Conservation (phyloP, 2,888 invertebrate species). For the Hybos culiciformis region DNA sequence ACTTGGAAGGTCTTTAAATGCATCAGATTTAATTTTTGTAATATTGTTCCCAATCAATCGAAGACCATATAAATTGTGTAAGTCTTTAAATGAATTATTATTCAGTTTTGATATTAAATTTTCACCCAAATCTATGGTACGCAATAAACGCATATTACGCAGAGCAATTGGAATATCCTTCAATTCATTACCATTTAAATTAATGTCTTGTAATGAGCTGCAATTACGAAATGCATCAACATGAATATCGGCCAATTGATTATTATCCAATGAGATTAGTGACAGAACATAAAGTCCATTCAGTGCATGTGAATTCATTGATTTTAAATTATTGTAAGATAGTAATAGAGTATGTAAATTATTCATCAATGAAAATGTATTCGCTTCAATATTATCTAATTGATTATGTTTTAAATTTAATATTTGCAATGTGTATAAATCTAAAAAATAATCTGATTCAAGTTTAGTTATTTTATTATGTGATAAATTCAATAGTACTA, state of each 20-base stretch:
- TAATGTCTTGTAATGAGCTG: conserved; percentile 77
- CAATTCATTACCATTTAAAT: conserved; percentile 75
- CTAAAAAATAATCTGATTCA: conserved; percentile 70
- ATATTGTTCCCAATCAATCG: conserved; percentile 80
- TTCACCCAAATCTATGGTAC: conserved; percentile 82
- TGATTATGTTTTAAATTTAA: conserved; percentile 75
- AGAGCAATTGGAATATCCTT: conserved; percentile 68
- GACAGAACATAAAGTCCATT: conserved; percentile 81
- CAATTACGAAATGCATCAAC: conserved; percentile 82
- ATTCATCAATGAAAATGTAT: conserved; percentile 82
- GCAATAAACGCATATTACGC: conserved; percentile 69
- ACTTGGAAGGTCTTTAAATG: conserved; percentile 64
- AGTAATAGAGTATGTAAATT: conserved; percentile 80
- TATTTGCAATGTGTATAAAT: conserved; percentile 73
- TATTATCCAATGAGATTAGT: conserved; percentile 72
- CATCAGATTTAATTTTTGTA: conserved; percentile 64
- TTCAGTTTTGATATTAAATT: conserved; percentile 73
- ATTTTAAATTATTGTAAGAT: conserved; percentile 72
- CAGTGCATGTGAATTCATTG: conserved; percentile 71
- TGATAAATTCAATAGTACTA: conserved; percentile 75
- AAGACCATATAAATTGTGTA: conserved; percentile 75
- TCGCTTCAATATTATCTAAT: conserved; percentile 69
- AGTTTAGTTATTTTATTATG: conserved; percentile 69
- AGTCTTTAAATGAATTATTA: conserved; percentile 67
- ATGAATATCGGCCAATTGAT: conserved; percentile 69